Evolutionary conservation across 1,140 invertebrate genomes (phyloP).

Genomic region (Laupala kohalensis): DNA sequence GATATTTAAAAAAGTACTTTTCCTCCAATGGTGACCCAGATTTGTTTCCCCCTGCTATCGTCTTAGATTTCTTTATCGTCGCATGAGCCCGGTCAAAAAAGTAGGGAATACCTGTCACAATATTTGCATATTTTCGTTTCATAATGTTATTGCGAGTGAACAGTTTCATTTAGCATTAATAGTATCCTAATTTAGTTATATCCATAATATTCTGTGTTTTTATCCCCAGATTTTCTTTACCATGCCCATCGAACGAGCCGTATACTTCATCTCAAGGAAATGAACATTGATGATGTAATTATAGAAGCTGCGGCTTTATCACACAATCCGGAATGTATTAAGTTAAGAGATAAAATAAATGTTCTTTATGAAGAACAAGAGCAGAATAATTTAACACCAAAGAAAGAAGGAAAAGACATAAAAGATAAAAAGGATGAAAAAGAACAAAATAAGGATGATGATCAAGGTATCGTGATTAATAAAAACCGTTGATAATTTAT

Average conservation of each 20-base stretch:
- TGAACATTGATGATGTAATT: conserved; percentile 22
- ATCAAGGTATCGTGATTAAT: background rate
- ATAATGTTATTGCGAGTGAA: too few relatives aligned
- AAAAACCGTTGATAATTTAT: background rate
- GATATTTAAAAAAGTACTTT: too few relatives aligned
- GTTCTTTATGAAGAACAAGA: background rate
- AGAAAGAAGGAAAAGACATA: background rate
- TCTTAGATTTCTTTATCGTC: too few relatives aligned
- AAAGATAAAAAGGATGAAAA: background rate
- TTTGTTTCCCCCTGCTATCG: too few relatives aligned
- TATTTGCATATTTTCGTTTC: too few relatives aligned
- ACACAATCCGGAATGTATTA: conserved; percentile 1
- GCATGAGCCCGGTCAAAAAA: too few relatives aligned
- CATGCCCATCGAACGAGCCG: conserved; percentile 21
- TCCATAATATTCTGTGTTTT: too few relatives aligned
- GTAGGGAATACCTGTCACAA: too few relatives aligned
- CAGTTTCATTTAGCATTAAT: too few relatives aligned
- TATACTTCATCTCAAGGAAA: conserved; percentile 18
- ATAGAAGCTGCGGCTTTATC: conserved; percentile 18
- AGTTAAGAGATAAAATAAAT: conserved; percentile 1
- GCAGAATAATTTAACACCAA: background rate
- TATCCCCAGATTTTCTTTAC: conserved; percentile 23
- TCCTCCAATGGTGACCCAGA: too few relatives aligned
- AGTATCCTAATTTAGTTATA: too few relatives aligned
- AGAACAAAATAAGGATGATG: background rate